A percentile compares a stretch with the other conserved stretches of the same genome.
phyloP scores from a whole-genome alignment of 2,113 vertebrate species.

The Tachuris rubrigastra region DNA sequence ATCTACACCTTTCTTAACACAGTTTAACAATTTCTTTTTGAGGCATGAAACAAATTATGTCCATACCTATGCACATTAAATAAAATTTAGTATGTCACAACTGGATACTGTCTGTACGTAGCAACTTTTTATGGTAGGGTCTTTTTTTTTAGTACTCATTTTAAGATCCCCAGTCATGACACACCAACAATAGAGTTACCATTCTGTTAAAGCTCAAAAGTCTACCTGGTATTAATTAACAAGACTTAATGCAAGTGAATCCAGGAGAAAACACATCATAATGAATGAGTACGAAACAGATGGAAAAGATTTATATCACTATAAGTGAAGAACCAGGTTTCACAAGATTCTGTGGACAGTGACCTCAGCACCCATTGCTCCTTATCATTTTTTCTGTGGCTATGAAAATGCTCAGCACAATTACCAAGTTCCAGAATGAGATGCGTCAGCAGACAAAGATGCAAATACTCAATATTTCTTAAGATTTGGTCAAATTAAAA shows the following conservation, averaged over 20 bases:
- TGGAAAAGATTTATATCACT: not conserved
- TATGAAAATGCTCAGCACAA: not conserved
- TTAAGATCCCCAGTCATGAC: not conserved
- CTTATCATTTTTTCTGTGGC: not conserved
- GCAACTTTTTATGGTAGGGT: not conserved
- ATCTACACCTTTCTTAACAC: not conserved
- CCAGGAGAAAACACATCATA: not conserved
- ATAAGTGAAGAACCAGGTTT: not conserved
- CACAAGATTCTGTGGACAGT: not conserved
- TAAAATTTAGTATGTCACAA: not conserved
- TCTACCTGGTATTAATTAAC: not conserved
- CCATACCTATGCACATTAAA: not conserved
- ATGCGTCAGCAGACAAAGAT: not conserved
- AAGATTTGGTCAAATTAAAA: conserved; percentile 12
- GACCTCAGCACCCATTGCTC: not conserved
- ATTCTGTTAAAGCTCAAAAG: not conserved
- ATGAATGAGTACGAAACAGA: not conserved
- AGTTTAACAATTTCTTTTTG: not conserved
- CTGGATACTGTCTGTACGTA: not conserved
- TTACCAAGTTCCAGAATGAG: not conserved
- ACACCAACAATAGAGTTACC: not conserved
- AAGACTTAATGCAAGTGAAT: not conserved
- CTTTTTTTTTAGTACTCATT: not conserved
- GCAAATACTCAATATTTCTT: conserved; percentile 21
- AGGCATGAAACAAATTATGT: not conserved